phyloP scores from a whole-genome alignment of 2,888 invertebrate species.

The Dinocampus coccinellae region DNA sequence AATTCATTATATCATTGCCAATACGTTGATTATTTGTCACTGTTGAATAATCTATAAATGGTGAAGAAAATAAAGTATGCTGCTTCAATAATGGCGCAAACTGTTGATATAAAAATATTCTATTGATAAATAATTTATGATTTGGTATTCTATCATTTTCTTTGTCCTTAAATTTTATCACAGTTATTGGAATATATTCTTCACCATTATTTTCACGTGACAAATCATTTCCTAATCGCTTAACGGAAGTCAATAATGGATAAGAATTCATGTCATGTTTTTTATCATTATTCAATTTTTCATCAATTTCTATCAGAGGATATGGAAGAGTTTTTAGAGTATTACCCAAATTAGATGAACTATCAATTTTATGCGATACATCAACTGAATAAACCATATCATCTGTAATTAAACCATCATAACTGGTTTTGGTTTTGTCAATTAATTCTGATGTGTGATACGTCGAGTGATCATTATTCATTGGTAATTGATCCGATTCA shows the following conservation, averaged over 20 bases:
- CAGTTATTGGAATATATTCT: constrained; percentile 24
- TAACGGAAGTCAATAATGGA: constrained; percentile 22
- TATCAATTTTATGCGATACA: constrained; percentile 39
- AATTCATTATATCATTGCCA: constrained; percentile 38
- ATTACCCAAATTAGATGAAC: constrained; percentile 35
- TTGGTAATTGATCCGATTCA: constrained; percentile 31
- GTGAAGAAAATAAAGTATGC: constrained; percentile 5
- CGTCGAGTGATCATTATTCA: constrained; percentile 13
- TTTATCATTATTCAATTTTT: neutral
- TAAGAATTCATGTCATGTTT: constrained; percentile 12
- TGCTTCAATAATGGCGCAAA: constrained; percentile 32
- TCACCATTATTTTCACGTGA: constrained; percentile 16
- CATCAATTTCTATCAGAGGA: constrained; percentile 50
- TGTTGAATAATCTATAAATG: constrained; percentile 15
- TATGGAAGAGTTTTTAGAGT: constrained; percentile 45
- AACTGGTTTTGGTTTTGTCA: constrained; percentile 48
- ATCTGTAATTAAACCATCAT: constrained; percentile 43
- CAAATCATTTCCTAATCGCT: constrained; percentile 41
- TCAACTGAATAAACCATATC: constrained; percentile 4
- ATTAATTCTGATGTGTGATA: constrained; percentile 44
- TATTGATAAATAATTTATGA: constrained; percentile 39
- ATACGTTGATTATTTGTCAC: neutral
- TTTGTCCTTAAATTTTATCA: constrained; percentile 14
- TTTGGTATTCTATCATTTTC: constrained; percentile 30
- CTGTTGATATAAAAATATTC: constrained; percentile 43